These are phyloP conservation scores for Drosophila mimica DNA, from an alignment of 2,888 invertebrate species.

Conservation along the genomic window DNA sequence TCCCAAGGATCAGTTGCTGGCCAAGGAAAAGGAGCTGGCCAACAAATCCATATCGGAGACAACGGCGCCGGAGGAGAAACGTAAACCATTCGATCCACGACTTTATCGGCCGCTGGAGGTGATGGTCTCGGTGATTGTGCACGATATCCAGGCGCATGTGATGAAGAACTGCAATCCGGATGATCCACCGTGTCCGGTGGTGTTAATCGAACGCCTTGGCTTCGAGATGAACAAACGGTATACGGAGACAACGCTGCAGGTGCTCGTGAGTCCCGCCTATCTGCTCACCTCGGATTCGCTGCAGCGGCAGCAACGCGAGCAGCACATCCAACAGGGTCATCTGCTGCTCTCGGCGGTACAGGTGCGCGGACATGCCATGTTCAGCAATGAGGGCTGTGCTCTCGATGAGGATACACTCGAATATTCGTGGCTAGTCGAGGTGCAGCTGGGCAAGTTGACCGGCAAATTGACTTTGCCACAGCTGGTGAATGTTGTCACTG, in stretches of 20 bases:
- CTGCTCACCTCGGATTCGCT: slow-evolving; percentile 91
- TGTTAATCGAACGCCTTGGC: slow-evolving; percentile 95
- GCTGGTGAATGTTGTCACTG: slow-evolving; percentile 93
- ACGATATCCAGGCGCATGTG: slow-evolving; percentile 97
- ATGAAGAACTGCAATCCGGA: slow-evolving; percentile 92
- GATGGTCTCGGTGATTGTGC: slow-evolving; percentile 95
- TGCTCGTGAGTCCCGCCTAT: slow-evolving; percentile 94
- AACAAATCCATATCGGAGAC: slow-evolving; percentile 85
- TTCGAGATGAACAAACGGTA: slow-evolving; percentile 99
- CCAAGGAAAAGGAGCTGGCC: slow-evolving; percentile 84
- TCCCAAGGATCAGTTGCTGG: slow-evolving; percentile 84
- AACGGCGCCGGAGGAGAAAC: slow-evolving; percentile 87
- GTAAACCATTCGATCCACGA: slow-evolving; percentile 92
- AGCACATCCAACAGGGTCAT: slow-evolving; percentile 93
- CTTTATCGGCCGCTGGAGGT: slow-evolving; percentile 96
- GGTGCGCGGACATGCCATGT: slow-evolving; percentile 97
- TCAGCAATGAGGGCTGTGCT: slow-evolving; percentile 95
- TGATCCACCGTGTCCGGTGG: slow-evolving; percentile 96
- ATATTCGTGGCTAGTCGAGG: slow-evolving; percentile 98
- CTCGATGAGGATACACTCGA: slow-evolving; percentile 97
- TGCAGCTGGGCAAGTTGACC: slow-evolving; percentile 96
- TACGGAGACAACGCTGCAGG: slow-evolving; percentile 95
- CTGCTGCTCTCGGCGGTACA: slow-evolving; percentile 93
- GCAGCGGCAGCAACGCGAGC: slow-evolving; percentile 89
- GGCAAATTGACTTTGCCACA: slow-evolving; percentile 96